A percentile compares a stretch with the other conserved stretches of the same genome.
Evolutionary conservation across 2,888 invertebrate genomes (phyloP).

Genomic region (Hydraecia micacea): DNA sequence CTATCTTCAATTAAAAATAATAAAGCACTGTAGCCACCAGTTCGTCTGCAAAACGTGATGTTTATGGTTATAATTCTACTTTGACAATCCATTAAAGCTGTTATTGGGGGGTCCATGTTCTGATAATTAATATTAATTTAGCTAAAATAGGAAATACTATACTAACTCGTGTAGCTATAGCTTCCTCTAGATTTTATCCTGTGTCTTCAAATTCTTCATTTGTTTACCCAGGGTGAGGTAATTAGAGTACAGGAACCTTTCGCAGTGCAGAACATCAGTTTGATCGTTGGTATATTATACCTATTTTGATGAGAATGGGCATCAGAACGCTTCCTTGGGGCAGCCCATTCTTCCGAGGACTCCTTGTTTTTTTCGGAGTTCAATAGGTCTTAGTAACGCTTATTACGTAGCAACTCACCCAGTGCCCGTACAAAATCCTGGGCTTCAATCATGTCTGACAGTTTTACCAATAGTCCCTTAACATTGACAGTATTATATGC

Average conservation of each 20-base stretch:
- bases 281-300: not conserved
- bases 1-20: not conserved
- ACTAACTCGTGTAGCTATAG: not conserved
- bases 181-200: no score
- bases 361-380: not conserved
- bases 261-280: not conserved
- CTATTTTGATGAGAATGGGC: not conserved
- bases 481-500: constrained; percentile 3
- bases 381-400: not conserved
- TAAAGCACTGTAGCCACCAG: not conserved
- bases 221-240: no score
- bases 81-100: not conserved
- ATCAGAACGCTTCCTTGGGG: constrained; percentile 4
- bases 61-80: not conserved
- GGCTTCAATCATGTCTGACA: not conserved
- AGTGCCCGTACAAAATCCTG: not conserved
- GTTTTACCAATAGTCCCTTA: not conserved
- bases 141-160: not conserved
- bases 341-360: not conserved
- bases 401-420: not conserved
- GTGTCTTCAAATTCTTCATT: not conserved
- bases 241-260: not conserved
- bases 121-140: not conserved
- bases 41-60: not conserved
- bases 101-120: not conserved